These are phyloP conservation scores for Ochotona curzoniae DNA, from an alignment of 2,113 vertebrate genomes.

Conservation along the genomic window DNA sequence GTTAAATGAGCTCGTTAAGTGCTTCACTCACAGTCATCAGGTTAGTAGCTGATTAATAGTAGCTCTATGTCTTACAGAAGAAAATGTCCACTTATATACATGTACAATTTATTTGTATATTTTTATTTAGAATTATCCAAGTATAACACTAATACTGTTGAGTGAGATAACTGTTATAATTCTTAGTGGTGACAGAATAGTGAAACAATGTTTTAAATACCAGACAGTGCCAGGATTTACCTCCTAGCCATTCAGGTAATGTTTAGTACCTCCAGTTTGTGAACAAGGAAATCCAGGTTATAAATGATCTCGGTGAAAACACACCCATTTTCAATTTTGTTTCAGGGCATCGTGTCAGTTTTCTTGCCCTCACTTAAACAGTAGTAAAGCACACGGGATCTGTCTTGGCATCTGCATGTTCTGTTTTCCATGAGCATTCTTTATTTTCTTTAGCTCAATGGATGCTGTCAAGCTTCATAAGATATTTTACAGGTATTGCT, in stretches of 20 bases:
- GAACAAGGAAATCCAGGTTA: background rate
- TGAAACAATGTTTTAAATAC: background rate
- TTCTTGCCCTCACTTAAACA: background rate
- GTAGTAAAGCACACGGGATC: background rate
- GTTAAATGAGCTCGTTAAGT: background rate
- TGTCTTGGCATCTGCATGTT: background rate
- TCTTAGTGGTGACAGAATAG: background rate
- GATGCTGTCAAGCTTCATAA: background rate
- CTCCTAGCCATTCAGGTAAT: background rate
- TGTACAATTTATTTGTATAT: background rate
- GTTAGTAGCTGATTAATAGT: background rate
- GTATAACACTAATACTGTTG: background rate
- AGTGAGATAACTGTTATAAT: background rate
- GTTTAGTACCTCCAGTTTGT: background rate
- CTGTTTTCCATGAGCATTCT: background rate
- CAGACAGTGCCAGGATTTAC: background rate
- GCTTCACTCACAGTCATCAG: background rate
- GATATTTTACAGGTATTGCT: background rate
- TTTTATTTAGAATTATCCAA: slow-evolving; percentile 7
- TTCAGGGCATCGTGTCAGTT: background rate
- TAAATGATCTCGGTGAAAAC: background rate
- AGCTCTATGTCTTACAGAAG: background rate
- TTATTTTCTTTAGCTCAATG: background rate
- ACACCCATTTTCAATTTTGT: background rate
- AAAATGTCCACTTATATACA: too few species aligned